Evolutionary conservation across 2,888 invertebrate genomes (phyloP), one percentile per base, ranked within the genome.

Genomic region (Drosophila nr. perissopoda): DNA sequence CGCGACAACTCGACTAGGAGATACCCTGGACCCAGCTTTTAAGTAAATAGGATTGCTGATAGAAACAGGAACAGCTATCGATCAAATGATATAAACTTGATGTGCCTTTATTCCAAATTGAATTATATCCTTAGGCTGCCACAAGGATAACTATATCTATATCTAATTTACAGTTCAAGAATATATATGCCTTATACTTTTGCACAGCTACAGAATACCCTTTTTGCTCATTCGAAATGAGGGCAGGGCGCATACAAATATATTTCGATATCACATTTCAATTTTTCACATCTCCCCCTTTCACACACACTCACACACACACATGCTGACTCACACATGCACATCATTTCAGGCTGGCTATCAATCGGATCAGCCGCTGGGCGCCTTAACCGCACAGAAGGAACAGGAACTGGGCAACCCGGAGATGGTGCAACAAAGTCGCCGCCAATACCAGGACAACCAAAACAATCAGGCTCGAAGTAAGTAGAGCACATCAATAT

Each of bases 361-460:
- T 78, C 85, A 85, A 75, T 90, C 91, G 49, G 90, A 89, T 78
- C 83, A 91, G 68, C 69, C 84, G 56, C 62, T 82, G 2, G 91
- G 91, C 38, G 83, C 69, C 10, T 36, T 91, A 31, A 92, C 92
- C 27, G 86, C 87, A 21, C 86, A 84, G 67, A 93, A 92, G 73
- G 85, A 82, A 69, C 73, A 84, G 25, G 85, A 92, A 45, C 80
- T 87, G 57, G 92, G 91, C 59, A 91, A 84, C 29, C 72, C 71
- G 33, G 89, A 90, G 27, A 84, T 70, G 25, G 92, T 91, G 18
- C 88, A 90, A 61, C 58, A 18, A 25, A 67, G 33, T 52, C 65
- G 57, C 10, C 57, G 66, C 8, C 51, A 29, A 10, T 60, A 69
- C 27, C 52, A 60, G 54, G 57, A 36, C 4, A 21, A 29, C 27